These are phyloP conservation scores for Malacoraja senta DNA, from an alignment of 2,797 vertebrate genomes.

Conservation along the genomic window DNA sequence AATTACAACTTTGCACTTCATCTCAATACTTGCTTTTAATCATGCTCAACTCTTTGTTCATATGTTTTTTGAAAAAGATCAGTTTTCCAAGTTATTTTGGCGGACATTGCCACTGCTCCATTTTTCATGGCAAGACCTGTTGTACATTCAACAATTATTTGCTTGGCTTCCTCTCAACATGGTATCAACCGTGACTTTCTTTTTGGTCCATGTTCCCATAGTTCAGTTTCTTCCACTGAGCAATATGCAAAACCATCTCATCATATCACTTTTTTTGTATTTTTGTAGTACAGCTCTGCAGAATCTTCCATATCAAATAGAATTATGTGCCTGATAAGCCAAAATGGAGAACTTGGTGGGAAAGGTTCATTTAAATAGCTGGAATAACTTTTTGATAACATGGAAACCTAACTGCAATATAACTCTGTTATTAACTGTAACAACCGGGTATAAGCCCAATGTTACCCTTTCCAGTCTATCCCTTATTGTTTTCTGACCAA, in stretches of 20 bases:
- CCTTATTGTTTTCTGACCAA: slow-evolving; percentile 29
- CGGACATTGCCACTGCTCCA: neutral
- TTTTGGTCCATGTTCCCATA: neutral
- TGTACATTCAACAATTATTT: neutral
- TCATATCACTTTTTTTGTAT: neutral
- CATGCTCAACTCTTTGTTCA: neutral
- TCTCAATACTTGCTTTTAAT: neutral
- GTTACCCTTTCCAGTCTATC: neutral
- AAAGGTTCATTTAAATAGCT: neutral
- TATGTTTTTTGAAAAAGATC: neutral
- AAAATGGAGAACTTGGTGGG: neutral
- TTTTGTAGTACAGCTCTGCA: neutral
- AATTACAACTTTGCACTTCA: neutral
- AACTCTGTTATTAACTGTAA: neutral
- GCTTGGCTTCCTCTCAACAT: neutral
- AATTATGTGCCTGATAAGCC: neutral
- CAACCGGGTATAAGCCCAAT: neutral
- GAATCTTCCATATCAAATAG: neutral
- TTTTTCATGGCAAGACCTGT: neutral
- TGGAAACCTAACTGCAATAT: neutral
- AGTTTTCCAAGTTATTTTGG: neutral
- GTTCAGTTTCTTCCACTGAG: neutral
- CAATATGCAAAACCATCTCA: slow-evolving; percentile 12
- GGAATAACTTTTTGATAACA: neutral
- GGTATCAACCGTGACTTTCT: neutral